These are phyloP conservation scores for Dolichomitus sp. DNA, from an alignment of 2,888 invertebrate genomes.

Conservation along the genomic window DNA sequence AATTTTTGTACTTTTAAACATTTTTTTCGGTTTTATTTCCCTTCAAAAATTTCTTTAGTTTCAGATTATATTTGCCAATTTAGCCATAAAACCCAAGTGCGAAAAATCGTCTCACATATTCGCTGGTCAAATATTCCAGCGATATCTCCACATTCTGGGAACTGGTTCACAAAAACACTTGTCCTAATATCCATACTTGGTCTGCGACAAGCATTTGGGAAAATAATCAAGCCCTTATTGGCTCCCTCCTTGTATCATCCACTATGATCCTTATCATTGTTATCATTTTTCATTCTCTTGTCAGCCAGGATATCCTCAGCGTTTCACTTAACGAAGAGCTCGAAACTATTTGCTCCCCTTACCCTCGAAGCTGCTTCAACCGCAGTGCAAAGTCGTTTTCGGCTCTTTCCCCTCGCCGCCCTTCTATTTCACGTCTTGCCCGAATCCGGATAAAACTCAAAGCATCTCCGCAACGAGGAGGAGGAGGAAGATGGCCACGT, in stretches of 20 bases:
- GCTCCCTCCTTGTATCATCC: not conserved
- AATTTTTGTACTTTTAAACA: too few species aligned
- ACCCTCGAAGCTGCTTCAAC: slow-evolving; percentile 18
- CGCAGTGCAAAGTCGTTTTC: slow-evolving; percentile 54
- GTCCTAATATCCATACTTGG: not conserved
- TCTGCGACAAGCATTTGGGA: slow-evolving; percentile 28
- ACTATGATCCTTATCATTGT: slow-evolving; percentile 31
- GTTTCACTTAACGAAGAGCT: slow-evolving; percentile 60
- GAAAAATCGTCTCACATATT: not conserved
- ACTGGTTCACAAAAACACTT: not conserved
- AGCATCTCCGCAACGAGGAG: slow-evolving; percentile 32
- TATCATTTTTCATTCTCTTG: slow-evolving; percentile 16
- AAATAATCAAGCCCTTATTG: slow-evolving; percentile 49
- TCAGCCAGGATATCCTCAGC: slow-evolving; percentile 49
- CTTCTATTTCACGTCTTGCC: slow-evolving; percentile 18
- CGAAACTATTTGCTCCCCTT: slow-evolving; percentile 31
- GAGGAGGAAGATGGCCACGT: slow-evolving; percentile 35
- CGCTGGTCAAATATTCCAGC: not conserved
- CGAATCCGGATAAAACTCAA: slow-evolving; percentile 61
- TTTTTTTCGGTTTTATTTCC: too few species aligned
- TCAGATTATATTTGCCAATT: too few species aligned
- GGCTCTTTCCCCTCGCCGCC: slow-evolving; percentile 39
- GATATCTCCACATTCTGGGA: not conserved
- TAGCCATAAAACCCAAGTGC: not conserved
- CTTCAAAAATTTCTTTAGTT: too few species aligned